Percentiles rank a stretch among this genome's conserved stretches.
phyloP scores from a whole-genome alignment of 2,797 vertebrate genomes.

The Dicrostonyx torquatus region DNA sequence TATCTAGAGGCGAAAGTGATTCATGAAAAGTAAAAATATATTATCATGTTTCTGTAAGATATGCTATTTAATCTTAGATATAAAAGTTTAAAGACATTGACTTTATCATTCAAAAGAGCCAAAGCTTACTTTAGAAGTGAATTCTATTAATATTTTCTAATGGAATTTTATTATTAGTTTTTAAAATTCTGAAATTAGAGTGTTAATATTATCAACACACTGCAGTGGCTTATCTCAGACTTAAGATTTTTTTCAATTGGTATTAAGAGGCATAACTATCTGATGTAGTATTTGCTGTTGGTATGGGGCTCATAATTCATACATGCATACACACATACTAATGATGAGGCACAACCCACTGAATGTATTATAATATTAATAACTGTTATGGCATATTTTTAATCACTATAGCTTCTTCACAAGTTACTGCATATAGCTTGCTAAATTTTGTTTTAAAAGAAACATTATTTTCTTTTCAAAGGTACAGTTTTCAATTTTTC shows the following conservation, averaged over 20 bases:
- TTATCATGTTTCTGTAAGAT: background rate
- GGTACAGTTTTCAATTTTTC: background rate
- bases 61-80: background rate
- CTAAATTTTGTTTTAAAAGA: background rate
- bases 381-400: background rate
- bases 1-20: background rate
- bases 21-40: background rate
- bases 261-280: background rate
- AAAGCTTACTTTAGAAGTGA: background rate
- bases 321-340: background rate
- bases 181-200: background rate
- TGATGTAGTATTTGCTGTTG: too few relatives aligned
- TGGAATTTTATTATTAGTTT: background rate
- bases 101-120: background rate
- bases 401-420: background rate
- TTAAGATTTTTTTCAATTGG: background rate
- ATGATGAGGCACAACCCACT: background rate
- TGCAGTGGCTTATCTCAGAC: background rate
- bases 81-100: background rate
- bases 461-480: background rate
- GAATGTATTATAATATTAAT: background rate
- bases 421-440: background rate
- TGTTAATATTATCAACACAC: background rate
- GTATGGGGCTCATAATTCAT: background rate
- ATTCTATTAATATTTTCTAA: background rate